Evolutionary conservation across 2,797 vertebrate genomes (phyloP).

Genomic region (Rhinoraja longicauda): DNA sequence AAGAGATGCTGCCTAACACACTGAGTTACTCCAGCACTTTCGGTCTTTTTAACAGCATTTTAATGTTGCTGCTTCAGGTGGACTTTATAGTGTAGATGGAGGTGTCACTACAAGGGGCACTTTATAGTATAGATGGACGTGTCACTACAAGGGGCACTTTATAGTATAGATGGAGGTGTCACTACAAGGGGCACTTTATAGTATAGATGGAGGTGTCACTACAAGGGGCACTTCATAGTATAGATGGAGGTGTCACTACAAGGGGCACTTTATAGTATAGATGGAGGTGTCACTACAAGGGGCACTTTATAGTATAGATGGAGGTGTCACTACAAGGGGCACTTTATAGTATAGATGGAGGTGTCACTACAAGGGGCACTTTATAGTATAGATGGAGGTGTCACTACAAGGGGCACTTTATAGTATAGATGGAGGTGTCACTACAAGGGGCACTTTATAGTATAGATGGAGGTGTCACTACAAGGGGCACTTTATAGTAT

Average conservation of each 20-base stretch:
- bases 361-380: background rate
- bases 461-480: background rate
- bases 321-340: background rate
- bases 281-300: background rate
- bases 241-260: background rate
- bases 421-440: background rate
- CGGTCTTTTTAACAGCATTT: background rate
- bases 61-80: background rate
- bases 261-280: no score
- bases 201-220: background rate
- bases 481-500: background rate
- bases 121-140: background rate
- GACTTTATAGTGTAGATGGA: background rate
- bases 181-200: background rate
- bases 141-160: background rate
- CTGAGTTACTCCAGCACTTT: no score
- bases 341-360: background rate
- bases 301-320: no score
- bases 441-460: background rate
- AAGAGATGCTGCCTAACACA: no score
- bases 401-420: background rate
- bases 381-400: background rate
- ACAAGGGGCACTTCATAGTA: background rate
- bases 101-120: background rate
- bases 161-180: background rate